phyloP scores from a whole-genome alignment of 2,888 invertebrate species.

The Hylaea fasciaria region DNA sequence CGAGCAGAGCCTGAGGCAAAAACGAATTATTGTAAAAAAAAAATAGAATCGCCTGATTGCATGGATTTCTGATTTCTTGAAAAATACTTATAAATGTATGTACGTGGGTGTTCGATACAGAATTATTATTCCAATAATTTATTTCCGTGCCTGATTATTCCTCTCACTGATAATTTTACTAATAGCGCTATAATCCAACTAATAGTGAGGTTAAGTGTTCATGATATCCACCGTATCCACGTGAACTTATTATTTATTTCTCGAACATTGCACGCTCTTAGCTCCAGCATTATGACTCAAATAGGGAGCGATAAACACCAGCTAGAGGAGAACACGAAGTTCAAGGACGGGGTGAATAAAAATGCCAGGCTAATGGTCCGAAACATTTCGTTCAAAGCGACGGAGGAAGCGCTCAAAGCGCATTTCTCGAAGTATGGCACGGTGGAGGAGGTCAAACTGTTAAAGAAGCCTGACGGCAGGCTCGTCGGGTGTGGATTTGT shows the following conservation, averaged over 20 bases:
- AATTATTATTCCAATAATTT: too few relatives aligned
- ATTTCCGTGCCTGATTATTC: too few relatives aligned
- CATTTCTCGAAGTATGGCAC: slow-evolving; percentile 91
- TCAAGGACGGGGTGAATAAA: slow-evolving; percentile 62
- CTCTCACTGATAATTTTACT: neutral
- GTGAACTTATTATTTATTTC: slow-evolving; percentile 45
- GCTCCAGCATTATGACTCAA: slow-evolving; percentile 49
- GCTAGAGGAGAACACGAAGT: slow-evolving; percentile 57
- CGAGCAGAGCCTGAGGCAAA: too few relatives aligned
- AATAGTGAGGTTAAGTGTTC: slow-evolving; percentile 57
- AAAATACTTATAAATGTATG: too few relatives aligned
- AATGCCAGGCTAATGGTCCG: slow-evolving; percentile 87
- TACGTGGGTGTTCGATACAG: too few relatives aligned
- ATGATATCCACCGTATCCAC: slow-evolving; percentile 48
- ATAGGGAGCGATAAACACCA: slow-evolving; percentile 39
- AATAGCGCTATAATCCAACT: neutral
- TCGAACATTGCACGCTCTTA: neutral
- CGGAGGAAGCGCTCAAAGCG: slow-evolving; percentile 87
- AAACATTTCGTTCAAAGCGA: slow-evolving; percentile 90
- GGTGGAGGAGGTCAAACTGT: slow-evolving; percentile 89
- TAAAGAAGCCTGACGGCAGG: slow-evolving; percentile 90
- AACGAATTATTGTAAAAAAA: too few relatives aligned
- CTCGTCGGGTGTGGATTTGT: slow-evolving; percentile 95
- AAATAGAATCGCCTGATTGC: too few relatives aligned
- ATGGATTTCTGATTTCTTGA: too few relatives aligned